phyloP scores from a whole-genome alignment of 2,797 vertebrate species.

The Coregonus suidteri region DNA sequence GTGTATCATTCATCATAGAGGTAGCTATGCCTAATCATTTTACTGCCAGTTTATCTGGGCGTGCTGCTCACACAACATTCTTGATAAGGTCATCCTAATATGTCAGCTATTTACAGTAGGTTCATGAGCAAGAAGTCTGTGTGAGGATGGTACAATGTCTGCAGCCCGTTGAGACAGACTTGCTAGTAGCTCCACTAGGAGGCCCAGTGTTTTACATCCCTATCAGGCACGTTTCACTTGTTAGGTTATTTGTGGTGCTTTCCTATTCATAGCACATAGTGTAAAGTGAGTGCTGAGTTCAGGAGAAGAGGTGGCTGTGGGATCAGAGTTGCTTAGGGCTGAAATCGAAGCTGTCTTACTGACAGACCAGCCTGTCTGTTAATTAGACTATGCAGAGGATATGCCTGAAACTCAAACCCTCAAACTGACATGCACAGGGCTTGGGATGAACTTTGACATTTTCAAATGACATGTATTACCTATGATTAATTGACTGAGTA shows the following conservation, averaged over 20 bases:
- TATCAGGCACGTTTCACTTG: background rate
- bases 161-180: background rate
- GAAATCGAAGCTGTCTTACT: conserved; percentile 12
- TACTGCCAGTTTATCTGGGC: background rate
- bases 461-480: conserved; percentile 11
- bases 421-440: background rate
- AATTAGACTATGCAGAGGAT: background rate
- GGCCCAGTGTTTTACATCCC: background rate
- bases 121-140: background rate
- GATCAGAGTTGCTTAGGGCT: background rate
- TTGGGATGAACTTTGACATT: conserved; percentile 10
- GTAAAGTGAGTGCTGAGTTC: background rate
- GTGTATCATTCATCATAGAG: background rate
- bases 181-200: too few species aligned
- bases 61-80: background rate
- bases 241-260: background rate
- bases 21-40: background rate
- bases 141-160: background rate
- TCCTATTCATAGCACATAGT: background rate
- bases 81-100: background rate
- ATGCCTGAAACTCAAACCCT: background rate
- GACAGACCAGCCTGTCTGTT: conserved; percentile 13
- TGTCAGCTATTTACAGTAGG: background rate
- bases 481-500: conserved; percentile 4
- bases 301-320: background rate